A percentile compares a stretch with the other conserved stretches of the same genome.
Evolutionary conservation across 2,113 vertebrate species (phyloP).

Genomic region (Ctenomys sociabilis): DNA sequence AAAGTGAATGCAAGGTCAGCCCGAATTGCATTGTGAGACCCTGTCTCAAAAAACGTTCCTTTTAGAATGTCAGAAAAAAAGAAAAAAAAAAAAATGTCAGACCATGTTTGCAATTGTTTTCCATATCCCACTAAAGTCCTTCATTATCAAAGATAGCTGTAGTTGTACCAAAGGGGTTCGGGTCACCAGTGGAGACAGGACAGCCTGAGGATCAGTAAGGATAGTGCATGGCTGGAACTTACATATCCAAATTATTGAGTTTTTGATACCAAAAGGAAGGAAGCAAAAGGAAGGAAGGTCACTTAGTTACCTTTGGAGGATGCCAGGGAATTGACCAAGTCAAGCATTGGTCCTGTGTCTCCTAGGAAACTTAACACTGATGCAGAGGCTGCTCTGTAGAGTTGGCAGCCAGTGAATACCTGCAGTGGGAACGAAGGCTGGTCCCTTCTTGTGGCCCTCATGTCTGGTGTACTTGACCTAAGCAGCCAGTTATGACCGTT

Average conservation of each 20-base stretch:
- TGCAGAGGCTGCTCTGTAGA: background rate
- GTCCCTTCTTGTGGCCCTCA: fast-evolving
- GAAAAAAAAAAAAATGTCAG: too few species aligned
- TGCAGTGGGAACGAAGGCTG: background rate
- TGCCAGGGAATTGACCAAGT: background rate
- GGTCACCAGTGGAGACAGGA: background rate
- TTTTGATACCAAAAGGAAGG: background rate
- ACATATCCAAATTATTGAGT: background rate
- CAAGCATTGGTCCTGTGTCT: background rate
- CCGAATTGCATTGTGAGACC: too few species aligned
- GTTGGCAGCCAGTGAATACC: background rate
- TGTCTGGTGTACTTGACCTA: too few species aligned
- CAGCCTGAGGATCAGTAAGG: too few species aligned
- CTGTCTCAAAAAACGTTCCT: too few species aligned
- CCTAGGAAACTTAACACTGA: fast-evolving
- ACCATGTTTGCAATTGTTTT: background rate
- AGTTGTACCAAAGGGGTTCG: background rate
- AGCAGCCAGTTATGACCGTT: too few species aligned
- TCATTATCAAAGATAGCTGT: background rate
- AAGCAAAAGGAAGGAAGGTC: background rate
- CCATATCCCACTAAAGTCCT: background rate
- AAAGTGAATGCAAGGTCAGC: too few species aligned
- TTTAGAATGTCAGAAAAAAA: background rate
- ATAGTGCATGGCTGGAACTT: too few species aligned
- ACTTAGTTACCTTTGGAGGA: background rate